Evolutionary conservation across 2,888 invertebrate genomes (phyloP), one percentile per base, ranked within the genome.

Genomic region (Heliothis peltigera): DNA sequence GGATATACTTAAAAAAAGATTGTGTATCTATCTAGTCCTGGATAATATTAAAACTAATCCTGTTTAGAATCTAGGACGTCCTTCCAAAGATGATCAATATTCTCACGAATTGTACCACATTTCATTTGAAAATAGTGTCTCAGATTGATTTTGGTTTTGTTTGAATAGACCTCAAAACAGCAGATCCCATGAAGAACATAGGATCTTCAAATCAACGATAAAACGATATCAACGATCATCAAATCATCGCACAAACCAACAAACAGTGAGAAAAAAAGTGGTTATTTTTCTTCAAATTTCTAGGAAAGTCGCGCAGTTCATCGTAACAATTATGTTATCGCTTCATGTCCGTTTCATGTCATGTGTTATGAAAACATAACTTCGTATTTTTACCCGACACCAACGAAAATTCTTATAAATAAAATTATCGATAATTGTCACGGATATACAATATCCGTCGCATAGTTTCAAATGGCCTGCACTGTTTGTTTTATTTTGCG

Each of bases 361-460:
- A 84, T 64, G 66, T 88, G 89, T 92, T 92, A 85, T 90, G 83
- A 84, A 83, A 90, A 91, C 90, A 89, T 64, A 28, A 66, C 60
- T 48, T 61, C 64, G 66, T 89, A 87, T 91, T 91, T 89, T 90
- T 85, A 87, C 87, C 84, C 70, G 78, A 65, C 69, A 75, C 63
- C 68, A 65, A 56, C 69, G 74, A 80, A 81, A 79, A 78, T 83
- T 86, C 82, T 77, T 74, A 71, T 79, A 83, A 84, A 84, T 81
- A 80, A 79, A 32, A 68, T 76, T 75, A 68, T 68, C 44, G 39
- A 43, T 82, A 75, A 80, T 69, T 73, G 70, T 64, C 77, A 80
- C 77, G 79, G 83, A 84, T 78, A 80, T 75, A 79, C 65, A 56
- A 73, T 73, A 78, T 80, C 80, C 79, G 79, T 51, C 28, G 59